Conservation (phyloP, 2,888 invertebrate genomes). For the Epistrophe eligans region DNA sequence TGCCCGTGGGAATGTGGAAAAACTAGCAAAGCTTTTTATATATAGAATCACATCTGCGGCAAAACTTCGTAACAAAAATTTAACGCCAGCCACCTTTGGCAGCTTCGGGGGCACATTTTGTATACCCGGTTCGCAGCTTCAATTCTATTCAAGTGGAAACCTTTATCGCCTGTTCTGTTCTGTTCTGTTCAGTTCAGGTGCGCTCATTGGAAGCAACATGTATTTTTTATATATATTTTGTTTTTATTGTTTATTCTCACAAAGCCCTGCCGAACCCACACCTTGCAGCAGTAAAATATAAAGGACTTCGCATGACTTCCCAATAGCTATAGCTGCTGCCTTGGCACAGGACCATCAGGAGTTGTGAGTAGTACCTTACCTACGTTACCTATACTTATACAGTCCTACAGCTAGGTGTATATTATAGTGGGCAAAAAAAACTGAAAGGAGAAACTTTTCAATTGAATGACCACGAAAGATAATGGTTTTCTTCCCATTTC, state of each 20-base stretch:
- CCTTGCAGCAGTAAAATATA: slow-evolving; percentile 40
- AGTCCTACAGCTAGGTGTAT: not conserved
- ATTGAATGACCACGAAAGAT: slow-evolving; percentile 76
- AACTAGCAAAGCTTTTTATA: slow-evolving; percentile 66
- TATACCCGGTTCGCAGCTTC: slow-evolving; percentile 38
- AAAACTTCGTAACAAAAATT: slow-evolving; percentile 51
- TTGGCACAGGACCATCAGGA: slow-evolving; percentile 22
- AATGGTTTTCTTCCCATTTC: slow-evolving; percentile 51
- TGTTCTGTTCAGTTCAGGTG: slow-evolving; percentile 69
- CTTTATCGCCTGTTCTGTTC: slow-evolving; percentile 68
- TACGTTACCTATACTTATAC: too few relatives aligned
- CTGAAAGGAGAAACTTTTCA: slow-evolving; percentile 69
- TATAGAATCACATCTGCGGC: slow-evolving; percentile 65
- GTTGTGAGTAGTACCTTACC: not conserved
- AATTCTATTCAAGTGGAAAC: slow-evolving; percentile 65
- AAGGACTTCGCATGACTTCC: slow-evolving; percentile 64
- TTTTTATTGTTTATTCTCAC: slow-evolving; percentile 44
- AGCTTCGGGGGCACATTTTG: slow-evolving; percentile 16
- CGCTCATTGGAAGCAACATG: slow-evolving; percentile 60
- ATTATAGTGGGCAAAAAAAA: slow-evolving; percentile 36
- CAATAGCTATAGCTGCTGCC: slow-evolving; percentile 51
- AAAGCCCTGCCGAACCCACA: not conserved
- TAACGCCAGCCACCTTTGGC: slow-evolving; percentile 51
- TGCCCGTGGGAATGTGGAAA: slow-evolving; percentile 57
- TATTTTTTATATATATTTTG: slow-evolving; percentile 17